Conservation (phyloP, 2,113 vertebrate genomes). For the Physeter macrocephalus region DNA sequence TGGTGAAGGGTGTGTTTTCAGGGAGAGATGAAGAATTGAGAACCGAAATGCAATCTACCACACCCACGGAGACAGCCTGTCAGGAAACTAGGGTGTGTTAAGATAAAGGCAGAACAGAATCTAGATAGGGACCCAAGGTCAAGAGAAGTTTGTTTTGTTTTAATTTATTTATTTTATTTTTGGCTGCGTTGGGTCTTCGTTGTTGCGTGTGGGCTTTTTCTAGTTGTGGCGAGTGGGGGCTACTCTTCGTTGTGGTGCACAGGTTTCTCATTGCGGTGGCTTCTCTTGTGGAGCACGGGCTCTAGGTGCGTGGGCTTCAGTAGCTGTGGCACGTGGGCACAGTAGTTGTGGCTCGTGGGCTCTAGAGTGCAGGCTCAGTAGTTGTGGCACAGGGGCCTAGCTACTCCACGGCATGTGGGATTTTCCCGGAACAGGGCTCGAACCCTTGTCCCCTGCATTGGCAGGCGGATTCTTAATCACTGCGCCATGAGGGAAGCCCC, state of each 20-base stretch:
- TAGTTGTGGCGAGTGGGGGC: no score
- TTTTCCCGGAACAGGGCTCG: neutral
- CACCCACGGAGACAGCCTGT: neutral
- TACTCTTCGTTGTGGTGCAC: no score
- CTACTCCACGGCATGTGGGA: no score
- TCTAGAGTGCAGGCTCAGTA: no score
- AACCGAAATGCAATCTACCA: neutral
- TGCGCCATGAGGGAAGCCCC: neutral
- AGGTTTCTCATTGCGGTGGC: no score
- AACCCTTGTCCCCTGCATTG: neutral
- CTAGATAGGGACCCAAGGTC: neutral
- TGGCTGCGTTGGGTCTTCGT: neutral
- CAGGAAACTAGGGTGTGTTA: neutral
- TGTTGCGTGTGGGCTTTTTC: no score
- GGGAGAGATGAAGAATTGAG: neutral
- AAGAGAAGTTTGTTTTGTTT: neutral
- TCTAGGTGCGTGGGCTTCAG: no score
- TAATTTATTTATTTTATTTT: neutral
- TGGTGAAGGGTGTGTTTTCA: neutral
- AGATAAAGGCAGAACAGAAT: slow-evolving; percentile 21
- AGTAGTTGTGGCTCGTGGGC: no score
- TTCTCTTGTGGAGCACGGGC: no score
- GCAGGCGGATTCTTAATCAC: neutral
- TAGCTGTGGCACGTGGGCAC: no score
- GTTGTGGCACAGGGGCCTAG: no score